Conservation (phyloP, 2,888 invertebrate species). For the Lochmaea capreae region DNA sequence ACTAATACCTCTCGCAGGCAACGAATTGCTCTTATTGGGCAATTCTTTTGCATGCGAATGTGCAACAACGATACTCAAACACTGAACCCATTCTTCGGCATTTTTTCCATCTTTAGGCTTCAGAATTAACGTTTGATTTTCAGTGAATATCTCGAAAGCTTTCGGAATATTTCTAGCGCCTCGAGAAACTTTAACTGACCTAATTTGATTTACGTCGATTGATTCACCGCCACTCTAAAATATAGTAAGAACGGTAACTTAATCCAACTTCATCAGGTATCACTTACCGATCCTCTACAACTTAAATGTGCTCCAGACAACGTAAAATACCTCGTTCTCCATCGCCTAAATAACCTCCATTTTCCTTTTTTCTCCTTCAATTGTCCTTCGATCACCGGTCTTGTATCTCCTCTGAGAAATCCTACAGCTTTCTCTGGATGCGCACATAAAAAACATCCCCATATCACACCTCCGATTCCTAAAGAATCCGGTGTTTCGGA, state of each 20-base stretch:
- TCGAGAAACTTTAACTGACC: conserved; percentile 93
- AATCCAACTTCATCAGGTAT: background rate
- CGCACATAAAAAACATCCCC: conserved; percentile 95
- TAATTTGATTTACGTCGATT: conserved; percentile 92
- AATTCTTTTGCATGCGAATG: conserved; percentile 79
- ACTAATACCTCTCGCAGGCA: conserved; percentile 65
- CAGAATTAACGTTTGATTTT: conserved; percentile 90
- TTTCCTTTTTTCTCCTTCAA: conserved; percentile 92
- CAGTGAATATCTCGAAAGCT: conserved; percentile 96
- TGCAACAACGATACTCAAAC: conserved; percentile 91
- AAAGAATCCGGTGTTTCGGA: conserved; percentile 63
- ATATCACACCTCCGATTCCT: conserved; percentile 73
- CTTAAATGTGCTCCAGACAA: conserved; percentile 92
- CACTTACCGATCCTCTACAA: conserved; percentile 82
- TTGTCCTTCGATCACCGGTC: conserved; percentile 91
- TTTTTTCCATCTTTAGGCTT: conserved; percentile 95
- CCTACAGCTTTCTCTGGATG: conserved; percentile 91
- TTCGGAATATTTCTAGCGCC: conserved; percentile 93
- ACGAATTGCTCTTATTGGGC: conserved; percentile 66
- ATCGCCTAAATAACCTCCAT: conserved; percentile 90
- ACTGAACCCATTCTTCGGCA: conserved; percentile 97
- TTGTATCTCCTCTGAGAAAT: conserved; percentile 82
- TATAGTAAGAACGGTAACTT: no score
- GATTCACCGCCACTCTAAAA: conserved; percentile 84
- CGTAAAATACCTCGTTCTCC: conserved; percentile 95